A percentile compares a stretch with the other conserved stretches of the same genome.
phyloP scores from a whole-genome alignment of 2,888 invertebrate genomes.

The Oligia strigilis region DNA sequence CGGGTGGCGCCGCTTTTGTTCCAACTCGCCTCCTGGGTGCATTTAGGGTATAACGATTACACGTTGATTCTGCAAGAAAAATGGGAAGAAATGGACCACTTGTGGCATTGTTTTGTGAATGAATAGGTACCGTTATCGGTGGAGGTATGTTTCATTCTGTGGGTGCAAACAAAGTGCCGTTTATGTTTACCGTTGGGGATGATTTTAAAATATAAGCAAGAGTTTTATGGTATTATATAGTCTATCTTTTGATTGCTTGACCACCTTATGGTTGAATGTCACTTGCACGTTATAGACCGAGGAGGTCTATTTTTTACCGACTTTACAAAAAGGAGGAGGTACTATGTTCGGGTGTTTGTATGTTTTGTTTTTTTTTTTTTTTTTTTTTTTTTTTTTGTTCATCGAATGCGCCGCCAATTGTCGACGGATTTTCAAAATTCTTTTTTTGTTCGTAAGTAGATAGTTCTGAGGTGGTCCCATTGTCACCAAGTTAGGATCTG shows the following conservation, averaged over 20 bases:
- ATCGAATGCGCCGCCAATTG: too few relatives aligned
- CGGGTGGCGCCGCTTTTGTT: constrained; percentile 65
- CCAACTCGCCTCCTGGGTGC: constrained; percentile 71
- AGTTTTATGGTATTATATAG: background rate
- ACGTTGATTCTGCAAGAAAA: constrained; percentile 57
- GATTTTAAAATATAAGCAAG: constrained; percentile 7
- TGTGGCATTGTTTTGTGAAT: constrained; percentile 57
- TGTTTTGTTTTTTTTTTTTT: too few relatives aligned
- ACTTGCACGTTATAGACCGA: background rate
- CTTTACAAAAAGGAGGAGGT: too few relatives aligned
- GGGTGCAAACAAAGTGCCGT: constrained; percentile 8
- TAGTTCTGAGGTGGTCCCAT: too few relatives aligned
- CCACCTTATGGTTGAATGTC: too few relatives aligned
- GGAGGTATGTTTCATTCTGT: constrained; percentile 28
- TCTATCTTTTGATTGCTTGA: background rate
- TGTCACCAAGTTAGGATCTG: too few relatives aligned
- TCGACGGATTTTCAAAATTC: too few relatives aligned
- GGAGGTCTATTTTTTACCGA: background rate
- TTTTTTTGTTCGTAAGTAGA: too few relatives aligned
- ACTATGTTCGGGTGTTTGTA: too few relatives aligned
- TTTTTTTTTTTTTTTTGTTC: too few relatives aligned
- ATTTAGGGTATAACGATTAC: constrained; percentile 69
- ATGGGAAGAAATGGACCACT: constrained; percentile 59
- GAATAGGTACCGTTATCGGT: constrained; percentile 46
- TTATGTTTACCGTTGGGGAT: background rate